phyloP scores from a whole-genome alignment of 2,888 invertebrate species.

The Pyrgus malvae region DNA sequence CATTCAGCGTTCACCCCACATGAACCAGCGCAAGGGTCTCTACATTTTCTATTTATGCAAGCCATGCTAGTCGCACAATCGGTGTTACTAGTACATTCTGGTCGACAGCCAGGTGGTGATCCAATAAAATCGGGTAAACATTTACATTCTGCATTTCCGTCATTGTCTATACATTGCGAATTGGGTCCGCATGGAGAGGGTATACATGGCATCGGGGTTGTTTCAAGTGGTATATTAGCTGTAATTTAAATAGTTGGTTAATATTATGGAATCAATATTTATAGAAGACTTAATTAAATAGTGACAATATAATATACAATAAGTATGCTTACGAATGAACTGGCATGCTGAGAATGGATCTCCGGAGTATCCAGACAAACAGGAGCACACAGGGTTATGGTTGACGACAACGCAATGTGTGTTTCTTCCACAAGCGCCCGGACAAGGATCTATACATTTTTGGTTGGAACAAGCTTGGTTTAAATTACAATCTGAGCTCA shows the following conservation, averaged over 20 bases:
- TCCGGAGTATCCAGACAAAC: constrained; percentile 84
- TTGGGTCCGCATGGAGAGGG: constrained; percentile 87
- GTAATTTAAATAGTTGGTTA: constrained; percentile 33
- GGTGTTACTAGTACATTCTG: constrained; percentile 86
- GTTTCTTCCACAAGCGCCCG: constrained; percentile 86
- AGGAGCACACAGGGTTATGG: constrained; percentile 86
- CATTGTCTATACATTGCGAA: constrained; percentile 82
- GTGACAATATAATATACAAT: no score
- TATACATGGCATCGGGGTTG: constrained; percentile 81
- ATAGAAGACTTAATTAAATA: not conserved
- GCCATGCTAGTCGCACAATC: constrained; percentile 84
- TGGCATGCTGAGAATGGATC: constrained; percentile 88
- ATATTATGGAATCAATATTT: not conserved
- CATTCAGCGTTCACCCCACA: constrained; percentile 88
- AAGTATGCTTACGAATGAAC: constrained; percentile 62
- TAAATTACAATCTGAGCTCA: constrained; percentile 87
- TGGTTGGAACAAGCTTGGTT: constrained; percentile 88
- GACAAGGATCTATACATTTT: constrained; percentile 89
- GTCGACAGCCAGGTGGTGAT: constrained; percentile 84
- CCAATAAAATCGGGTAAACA: constrained; percentile 85
- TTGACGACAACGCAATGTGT: constrained; percentile 83
- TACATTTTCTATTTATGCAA: constrained; percentile 86
- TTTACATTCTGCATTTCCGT: constrained; percentile 83
- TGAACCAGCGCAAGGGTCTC: constrained; percentile 85
- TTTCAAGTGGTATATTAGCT: constrained; percentile 59